Evolutionary conservation across 2,113 vertebrate genomes (phyloP).

Genomic region (Alces alces): DNA sequence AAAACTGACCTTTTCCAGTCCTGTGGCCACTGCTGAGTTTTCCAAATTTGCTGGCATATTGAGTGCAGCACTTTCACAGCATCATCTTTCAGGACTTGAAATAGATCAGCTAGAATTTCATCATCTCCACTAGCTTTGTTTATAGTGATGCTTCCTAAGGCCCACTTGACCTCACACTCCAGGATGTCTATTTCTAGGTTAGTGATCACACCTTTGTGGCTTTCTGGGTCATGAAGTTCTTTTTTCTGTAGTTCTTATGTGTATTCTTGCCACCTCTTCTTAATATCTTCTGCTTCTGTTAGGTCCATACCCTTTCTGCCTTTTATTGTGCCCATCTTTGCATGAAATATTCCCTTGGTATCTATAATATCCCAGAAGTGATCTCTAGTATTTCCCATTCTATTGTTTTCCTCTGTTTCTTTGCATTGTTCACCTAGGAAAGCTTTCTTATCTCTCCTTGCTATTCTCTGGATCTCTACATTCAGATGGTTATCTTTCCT

Average conservation of each 20-base stretch:
- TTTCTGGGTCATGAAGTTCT: background rate
- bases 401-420: background rate
- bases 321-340: background rate
- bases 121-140: background rate
- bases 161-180: background rate
- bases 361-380: background rate
- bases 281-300: background rate
- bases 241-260: background rate
- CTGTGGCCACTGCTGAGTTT: background rate
- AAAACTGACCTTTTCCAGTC: background rate
- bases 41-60: background rate
- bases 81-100: background rate
- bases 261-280: background rate
- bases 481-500: background rate
- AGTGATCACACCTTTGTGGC: background rate
- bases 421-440: background rate
- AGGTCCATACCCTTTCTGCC: background rate
- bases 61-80: background rate
- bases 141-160: background rate
- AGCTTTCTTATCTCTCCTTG: background rate
- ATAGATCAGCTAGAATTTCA: background rate
- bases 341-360: background rate
- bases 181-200: background rate
- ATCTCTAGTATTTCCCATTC: background rate
- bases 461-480: background rate